Base-by-base conservation (phyloP, 2,797 vertebrate species). In the Heteromormyrus szaboi region DNA sequence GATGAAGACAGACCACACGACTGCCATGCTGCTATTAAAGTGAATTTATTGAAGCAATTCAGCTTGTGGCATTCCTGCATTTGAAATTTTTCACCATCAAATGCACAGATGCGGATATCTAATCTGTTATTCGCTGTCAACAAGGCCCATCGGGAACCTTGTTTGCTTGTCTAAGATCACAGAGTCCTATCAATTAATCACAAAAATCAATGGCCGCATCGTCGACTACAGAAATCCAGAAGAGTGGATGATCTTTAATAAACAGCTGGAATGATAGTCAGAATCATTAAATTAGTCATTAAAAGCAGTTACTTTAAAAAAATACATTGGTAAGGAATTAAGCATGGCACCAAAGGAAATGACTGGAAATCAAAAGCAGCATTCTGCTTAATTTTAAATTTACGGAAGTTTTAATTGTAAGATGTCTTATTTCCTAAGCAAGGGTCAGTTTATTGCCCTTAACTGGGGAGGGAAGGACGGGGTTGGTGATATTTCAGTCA, bases 141-240 rank as follows among this genome's bases (percentile, higher is more conserved):
- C 72, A 19, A 79, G 8, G 5, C 2, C 6, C 19, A 50, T 44
- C 11, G 44, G 81, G 41, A 11, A 3, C 41, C 76, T 83, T 83
- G 76, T 84, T 84, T 84, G n/a, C 81, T 50, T 50, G 81, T 84
- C n/a, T 25, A 12, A 50, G 81, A 50, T 84, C 81, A 84, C 46
- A 50, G 46, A 44, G n/a, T 29, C 46, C 46, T 84, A 29, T 84
- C 9, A 51, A 48, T 50, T 44, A 48, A 44, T 12, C 19, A 84
- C 46, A 22, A n/a, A 83, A 83, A 83, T 48, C 76, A 22, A 48
- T 48, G 17, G 44, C 44, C 1, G 1, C 81, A 51, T 84, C 46
- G 19, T 14, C 41, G 2, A 14, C 81, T 72, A 72, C 65, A 72
- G 12, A 12, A 37, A 72, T 37, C 4, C 29, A 14, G 65, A 72